Base-by-base conservation (phyloP, 2,797 vertebrate species). In the Anguilla pacifica region DNA sequence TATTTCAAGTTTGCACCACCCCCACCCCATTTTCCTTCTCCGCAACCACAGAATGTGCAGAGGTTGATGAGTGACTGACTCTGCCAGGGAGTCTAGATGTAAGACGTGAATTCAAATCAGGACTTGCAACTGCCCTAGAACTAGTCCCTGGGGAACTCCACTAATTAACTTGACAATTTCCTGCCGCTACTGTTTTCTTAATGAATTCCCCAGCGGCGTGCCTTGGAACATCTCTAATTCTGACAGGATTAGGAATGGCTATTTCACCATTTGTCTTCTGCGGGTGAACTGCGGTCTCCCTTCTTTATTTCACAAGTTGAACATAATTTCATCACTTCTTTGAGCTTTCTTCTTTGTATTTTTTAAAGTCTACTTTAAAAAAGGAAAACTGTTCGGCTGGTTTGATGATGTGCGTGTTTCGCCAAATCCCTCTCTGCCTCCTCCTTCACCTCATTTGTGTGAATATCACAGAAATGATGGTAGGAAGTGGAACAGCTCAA, bases 81-180 rank as follows among this genome's bases (percentile, higher is more conserved):
- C 43, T 81, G 43, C 43, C 39, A 51, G 46, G 15, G 17, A 81
- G 22, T 81, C 43, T 10, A 81, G 77, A 19, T 49, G 39, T 10
- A 81, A 9, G 85, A 70, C 67, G 15, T 88, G 67, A 85, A 88
- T 81, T 85, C 86, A 11, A 89, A 88, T 88, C 51, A 84, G 22
- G 43, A 15, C 9, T 74, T 57, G 64, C 64, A 0, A 0, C 57
- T 89, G 19, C 19, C 77, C 3, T 39, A 43, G 64, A 2, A 81
- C 67, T 31, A 83, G 49, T 74, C 83, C 88, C 72, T 61, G 57
- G 55, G 46, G 83, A 88, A 85, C 57, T 59, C 74, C 22, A 49
- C 87, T 86, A 86, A 92, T 90, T 88, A 89, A 83, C 43, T 84
- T 46, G 0, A 43, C 83, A 83, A 85, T 84, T 43, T 51, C 51